phyloP scores from a whole-genome alignment of 2,888 invertebrate species.

The Zhuqinia jingwanae region DNA sequence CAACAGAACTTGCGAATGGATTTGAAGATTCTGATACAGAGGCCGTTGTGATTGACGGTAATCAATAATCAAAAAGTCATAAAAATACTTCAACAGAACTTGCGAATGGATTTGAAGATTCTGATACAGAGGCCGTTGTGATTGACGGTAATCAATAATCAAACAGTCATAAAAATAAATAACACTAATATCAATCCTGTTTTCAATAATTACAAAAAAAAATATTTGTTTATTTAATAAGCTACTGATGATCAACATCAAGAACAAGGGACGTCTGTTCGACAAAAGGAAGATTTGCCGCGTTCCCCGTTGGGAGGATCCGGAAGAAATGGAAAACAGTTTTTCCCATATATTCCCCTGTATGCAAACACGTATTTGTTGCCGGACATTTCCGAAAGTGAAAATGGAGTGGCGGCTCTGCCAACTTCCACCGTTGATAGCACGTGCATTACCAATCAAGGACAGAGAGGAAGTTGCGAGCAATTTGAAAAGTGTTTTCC shows the following conservation, averaged over 20 bases:
- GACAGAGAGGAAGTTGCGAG: slow-evolving; percentile 43
- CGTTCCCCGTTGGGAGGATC: background rate
- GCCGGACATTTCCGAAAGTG: slow-evolving; percentile 23
- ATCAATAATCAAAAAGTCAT: no score
- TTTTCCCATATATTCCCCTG: slow-evolving; percentile 8
- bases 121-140: slow-evolving; percentile 49
- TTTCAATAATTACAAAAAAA: no score
- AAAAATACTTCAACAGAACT: background rate
- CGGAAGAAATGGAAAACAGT: slow-evolving; percentile 36
- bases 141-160: slow-evolving; percentile 63
- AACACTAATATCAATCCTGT: no score
- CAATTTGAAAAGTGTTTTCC: slow-evolving; percentile 66
- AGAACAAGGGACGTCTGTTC: background rate
- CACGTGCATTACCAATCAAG: slow-evolving; percentile 52
- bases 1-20: background rate
- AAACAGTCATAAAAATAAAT: no score
- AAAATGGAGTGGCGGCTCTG: slow-evolving; percentile 12
- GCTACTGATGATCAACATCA: slow-evolving; percentile 7
- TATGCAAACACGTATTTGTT: background rate
- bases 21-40: slow-evolving; percentile 45
- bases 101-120: slow-evolving; percentile 10
- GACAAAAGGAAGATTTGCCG: background rate
- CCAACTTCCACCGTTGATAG: background rate
- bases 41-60: slow-evolving; percentile 56
- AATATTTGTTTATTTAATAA: slow-evolving; percentile 22